Percentiles rank a stretch among this genome's conserved stretches.
Evolutionary conservation across 2,888 invertebrate genomes (phyloP).

Genomic region (Macropis europaea): DNA sequence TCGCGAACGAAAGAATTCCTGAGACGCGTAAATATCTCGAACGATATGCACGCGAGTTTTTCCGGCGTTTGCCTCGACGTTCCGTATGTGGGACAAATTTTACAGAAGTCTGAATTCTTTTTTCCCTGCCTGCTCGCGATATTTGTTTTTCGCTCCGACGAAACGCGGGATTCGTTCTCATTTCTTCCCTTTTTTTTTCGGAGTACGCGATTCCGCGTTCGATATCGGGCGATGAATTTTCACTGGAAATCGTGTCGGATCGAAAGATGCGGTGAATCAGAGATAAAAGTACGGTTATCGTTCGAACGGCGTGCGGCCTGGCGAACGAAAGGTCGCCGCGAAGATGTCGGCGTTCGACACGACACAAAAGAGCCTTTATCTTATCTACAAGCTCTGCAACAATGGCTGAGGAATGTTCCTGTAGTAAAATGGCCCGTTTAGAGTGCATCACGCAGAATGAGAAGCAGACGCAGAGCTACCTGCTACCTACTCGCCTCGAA

Average conservation of each 20-base stretch:
- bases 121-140: no score
- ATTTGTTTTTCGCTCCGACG: no score
- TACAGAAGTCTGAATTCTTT: constrained; percentile 31
- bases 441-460: constrained; percentile 23
- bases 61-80: no score
- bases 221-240: not conserved
- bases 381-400: constrained; percentile 32
- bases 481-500: not conserved
- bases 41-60: not conserved
- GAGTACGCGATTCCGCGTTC: no score
- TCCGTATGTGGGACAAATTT: constrained; percentile 25
- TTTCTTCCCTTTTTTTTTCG: no score
- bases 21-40: not conserved
- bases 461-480: constrained; percentile 3
- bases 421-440: constrained; percentile 43
- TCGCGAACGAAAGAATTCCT: not conserved
- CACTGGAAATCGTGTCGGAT: not conserved
- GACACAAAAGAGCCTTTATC: constrained; percentile 34
- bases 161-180: no score
- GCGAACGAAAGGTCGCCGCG: not conserved
- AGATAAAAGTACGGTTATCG: constrained; percentile 5
- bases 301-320: not conserved
- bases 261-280: not conserved
- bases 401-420: constrained; percentile 27
- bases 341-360: constrained; percentile 13